Base-by-base conservation (phyloP, 2,888 invertebrate species). In the Cyclophora punctaria region DNA sequence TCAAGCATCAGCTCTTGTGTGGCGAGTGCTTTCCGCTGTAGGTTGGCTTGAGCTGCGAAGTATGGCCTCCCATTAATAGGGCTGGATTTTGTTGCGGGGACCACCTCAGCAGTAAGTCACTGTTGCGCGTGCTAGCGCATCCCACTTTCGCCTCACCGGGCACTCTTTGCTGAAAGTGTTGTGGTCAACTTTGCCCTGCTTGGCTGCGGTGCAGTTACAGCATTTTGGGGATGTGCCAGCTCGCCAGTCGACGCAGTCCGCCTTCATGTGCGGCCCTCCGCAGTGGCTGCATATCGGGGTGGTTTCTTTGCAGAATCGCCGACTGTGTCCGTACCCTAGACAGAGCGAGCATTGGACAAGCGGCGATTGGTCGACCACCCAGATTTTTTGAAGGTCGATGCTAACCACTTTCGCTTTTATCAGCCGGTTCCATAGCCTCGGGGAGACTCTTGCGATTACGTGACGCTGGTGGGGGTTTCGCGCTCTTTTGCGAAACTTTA, bases 141-240 rank as follows among this genome's bases (percentile, higher is more conserved):
- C 60, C 58, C 57, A 60, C 41, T 33, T 54, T 4, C 7, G 45
- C 1, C 55, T 6, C 0, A 44, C 35, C 0, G 51, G 48, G 47
- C 59, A 60, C 0, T 48, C 44, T 0, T 3, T 2, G 45, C 44
- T 48, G 40, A 57, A 63, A 0, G 57, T 55, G n/a, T 51, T 49
- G 44, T 37, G 37, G 37, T 5, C 4, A 48, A 48, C 6, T 5
- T n/a, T 5, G 4, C 5, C 37, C 5, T 3, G 5, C 4, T 5
- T 37, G 4, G 3, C 37, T 4, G 37, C 3, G 1, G 3, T 44
- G 40, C 51, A 55, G 34, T 51, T 50, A 3, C 35, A 3, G 45
- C 51, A 55, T 3, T 3, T 34, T 2, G 55, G 52, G 2, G 48
- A 4, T 3, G 6, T 37, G 2, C 37, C 45, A 3, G 46, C 45